Percentiles rank a stretch among this genome's conserved stretches.
Conservation (phyloP, 2,113 vertebrate species). For the Mobula hypostoma region DNA sequence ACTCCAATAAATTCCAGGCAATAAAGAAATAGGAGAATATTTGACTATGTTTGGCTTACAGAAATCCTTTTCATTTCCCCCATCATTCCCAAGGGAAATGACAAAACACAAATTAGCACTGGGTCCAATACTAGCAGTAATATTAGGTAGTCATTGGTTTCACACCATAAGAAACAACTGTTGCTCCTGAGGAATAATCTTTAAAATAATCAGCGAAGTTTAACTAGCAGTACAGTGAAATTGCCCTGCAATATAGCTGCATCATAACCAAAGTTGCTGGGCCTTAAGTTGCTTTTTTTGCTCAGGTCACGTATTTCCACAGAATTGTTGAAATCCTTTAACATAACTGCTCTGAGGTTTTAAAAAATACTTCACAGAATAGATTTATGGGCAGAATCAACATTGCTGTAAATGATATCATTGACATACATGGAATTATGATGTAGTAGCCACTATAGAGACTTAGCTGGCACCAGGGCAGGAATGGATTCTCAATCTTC, state of each 20-base stretch:
- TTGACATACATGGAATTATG: too few relatives aligned
- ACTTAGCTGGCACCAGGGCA: too few relatives aligned
- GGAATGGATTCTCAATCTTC: too few relatives aligned
- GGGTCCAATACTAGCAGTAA: neutral
- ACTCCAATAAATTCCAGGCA: neutral
- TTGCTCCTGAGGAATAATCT: neutral
- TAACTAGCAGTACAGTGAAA: neutral
- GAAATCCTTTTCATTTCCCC: slow-evolving; percentile 29
- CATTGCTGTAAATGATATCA: neutral
- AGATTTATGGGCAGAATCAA: neutral
- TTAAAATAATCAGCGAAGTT: neutral
- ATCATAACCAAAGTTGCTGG: neutral
- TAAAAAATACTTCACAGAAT: neutral
- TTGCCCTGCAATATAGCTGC: neutral
- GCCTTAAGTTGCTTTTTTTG: neutral
- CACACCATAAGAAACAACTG: neutral
- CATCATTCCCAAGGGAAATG: slow-evolving; percentile 25
- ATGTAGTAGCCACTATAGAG: too few relatives aligned
- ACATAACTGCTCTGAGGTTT: neutral
- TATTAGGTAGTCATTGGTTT: neutral
- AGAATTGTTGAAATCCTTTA: neutral
- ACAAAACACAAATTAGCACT: slow-evolving; percentile 15
- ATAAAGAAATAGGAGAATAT: slow-evolving; percentile 25
- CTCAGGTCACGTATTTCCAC: neutral
- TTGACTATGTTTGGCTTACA: slow-evolving; percentile 10